Evolutionary conservation across 2,888 invertebrate genomes (phyloP), one percentile per base, ranked within the genome.

Genomic region (Cotesia congregata): DNA sequence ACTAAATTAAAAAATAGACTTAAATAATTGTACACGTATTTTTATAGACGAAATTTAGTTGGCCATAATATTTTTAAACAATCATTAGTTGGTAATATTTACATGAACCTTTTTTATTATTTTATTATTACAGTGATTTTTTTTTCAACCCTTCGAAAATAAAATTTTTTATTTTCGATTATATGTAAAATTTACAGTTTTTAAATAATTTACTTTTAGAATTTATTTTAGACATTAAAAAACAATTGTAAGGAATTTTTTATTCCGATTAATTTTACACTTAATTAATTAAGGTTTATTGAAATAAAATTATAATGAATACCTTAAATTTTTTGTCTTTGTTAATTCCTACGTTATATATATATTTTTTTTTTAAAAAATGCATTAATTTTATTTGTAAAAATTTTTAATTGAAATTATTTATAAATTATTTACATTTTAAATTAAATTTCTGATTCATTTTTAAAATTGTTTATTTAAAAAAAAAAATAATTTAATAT

Each of bases 141-240:
- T 50, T 50, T 50, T 50, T 50, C 50, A 4, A 7, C 2, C 50
- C 12, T 50, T 12, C 50, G 6, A 1, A 50, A 9, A 50, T 9
- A 50, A 9, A 7, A 50, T 7, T 12, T 6, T 9, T 50, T 50
- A 50, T 50, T 7, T 50, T 7, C 12, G 7, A 50, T 50, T 12
- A 50, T 9, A 2, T 50, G 5, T 50, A 50, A 2, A 50, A 50
- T 9, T 12, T 9, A 50, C 50, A 50, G 12, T 50, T 3, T 9
- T 50, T 3, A 50, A 12, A 9, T 40, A 67, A 67, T 40, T 67
- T 15, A 67, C 39, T 67, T 5, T 67, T 67, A n/a, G 39, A 20
- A n/a, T 7, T 67, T 0, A 9, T n/a, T 67, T 67, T 30, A n/a
- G 17, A 64, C 7, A 20, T 64, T 17, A 5, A 68, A 15, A 30